Evolutionary conservation across 2,888 invertebrate species (phyloP), one percentile per base, ranked within the genome.

Genomic region (Cryptus armator): DNA sequence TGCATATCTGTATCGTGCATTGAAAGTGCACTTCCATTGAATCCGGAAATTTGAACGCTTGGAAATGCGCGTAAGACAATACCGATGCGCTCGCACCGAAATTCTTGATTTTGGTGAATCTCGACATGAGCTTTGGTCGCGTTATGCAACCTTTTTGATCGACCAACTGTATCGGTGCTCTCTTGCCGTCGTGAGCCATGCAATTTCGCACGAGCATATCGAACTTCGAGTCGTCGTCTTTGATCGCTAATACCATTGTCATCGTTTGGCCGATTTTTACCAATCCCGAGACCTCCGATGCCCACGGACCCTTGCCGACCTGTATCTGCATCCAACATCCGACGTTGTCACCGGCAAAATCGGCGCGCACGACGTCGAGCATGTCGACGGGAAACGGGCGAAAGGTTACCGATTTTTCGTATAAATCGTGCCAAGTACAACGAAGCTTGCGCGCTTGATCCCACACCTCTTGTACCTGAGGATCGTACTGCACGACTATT

Each of bases 241-340:
- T 98, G 90, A 98, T 98, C 51, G 98, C 98, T 84, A 98, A 94
- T 2, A 98, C 98, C 98, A 98, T 98, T 14, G 98, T 99, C 98
- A 99, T 98, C 0, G 98, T 98, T 93, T 98, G 98, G 0, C 98
- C 98, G 80, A 98, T 98, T 94, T 98, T 98, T 0, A 98, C 98
- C 70, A 99, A 95, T 0, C 98, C 98, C 0, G 98, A 98, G 0
- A 98, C 98, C 94, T 98, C 98, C 0, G 98, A 98, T 10, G 98
- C 98, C 98, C 98, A 99, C 0, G 98, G 98, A 29, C 98, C 98
- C 92, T 98, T 98, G 56, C 98, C 98, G 3, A 98, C 98, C 95
- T 99, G 98, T 88, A 99, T 98, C 93, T 98, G 98, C 98, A 99
- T 98, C 98, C 98, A 99, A 94, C 98, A 98, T 19, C 98, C 98